Evolutionary conservation across 2,888 invertebrate genomes (phyloP), one percentile per base, ranked within the genome.

Genomic region (Heliothis peltigera): DNA sequence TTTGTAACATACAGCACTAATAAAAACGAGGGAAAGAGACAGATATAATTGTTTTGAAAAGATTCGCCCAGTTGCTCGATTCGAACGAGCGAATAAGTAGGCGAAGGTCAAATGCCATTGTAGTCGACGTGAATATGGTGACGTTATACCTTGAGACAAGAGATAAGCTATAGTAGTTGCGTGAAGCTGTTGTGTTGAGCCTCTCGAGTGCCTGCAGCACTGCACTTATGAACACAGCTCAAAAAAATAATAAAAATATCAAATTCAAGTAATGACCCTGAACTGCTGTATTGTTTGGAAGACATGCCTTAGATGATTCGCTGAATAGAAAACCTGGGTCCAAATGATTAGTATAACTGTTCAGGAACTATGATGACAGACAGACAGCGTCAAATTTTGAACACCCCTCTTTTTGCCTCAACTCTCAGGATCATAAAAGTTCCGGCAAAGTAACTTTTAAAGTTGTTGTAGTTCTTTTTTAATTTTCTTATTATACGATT

Each of bases 61-160:
- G 91, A 93, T 91, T 87, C 84, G 86, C 87, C 80, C 86, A 87
- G 89, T 88, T 85, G 87, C 87, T 89, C 89, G 93, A 89, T 92
- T 77, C 91, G 87, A 92, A 87, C 89, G 91, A 93, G 85, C 88
- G 92, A 80, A 79, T 92, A 94, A 91, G 90, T 94, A 91, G 94
- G 94, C 91, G 92, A 94, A 94, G 94, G 94, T 93, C 91, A 88
- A 74, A 66, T 88, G 89, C 91, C 91, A 93, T 92, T 93, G 93
- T 93, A 86, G 87, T 88, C 87, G 84, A 86, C 88, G 87, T 85
- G 87, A 87, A 84, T 84, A 84, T 83, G 83, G 84, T 91, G 91
- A 92, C 92, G 91, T 88, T 85, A 87, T 85, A 83, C 84, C 85
- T 84, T 79, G 80, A 83, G 79, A 74, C 75, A 72, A 75, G 70